Base-by-base conservation (phyloP, 2,797 vertebrate species). In the Spea hammondii region DNA sequence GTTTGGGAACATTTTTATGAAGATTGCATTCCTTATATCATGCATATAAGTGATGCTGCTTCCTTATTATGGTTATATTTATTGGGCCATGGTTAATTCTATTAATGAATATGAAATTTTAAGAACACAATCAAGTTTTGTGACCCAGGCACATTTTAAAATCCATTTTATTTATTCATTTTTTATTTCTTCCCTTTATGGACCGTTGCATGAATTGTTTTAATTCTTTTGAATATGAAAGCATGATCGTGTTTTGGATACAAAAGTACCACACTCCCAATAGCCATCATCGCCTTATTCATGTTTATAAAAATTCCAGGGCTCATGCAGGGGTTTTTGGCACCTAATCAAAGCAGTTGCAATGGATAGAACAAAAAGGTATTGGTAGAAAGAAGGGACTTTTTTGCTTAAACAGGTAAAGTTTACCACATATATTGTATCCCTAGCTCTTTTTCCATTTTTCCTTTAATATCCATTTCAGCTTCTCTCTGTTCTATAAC, bases 1-100 rank as follows among this genome's bases (percentile, higher is more conserved):
- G 80, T 82, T 82, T 82, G 80, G 70, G 62, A 70, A 74, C 75
- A 82, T 82, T 77, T 81, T 82, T 82, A 82, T 82, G 80, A 82
- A 82, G 80, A 82, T 82, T 77, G 70, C 75, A 78, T 55, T 64
- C 80, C 80, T 82, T 73, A 77, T 82, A 82, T 82, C 80, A 82
- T 77, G 65, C 17, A 13, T 65, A 70, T 74, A 82, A 77, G 70
- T 74, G 80, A 77, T 82, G 62, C 75, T 47, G 59, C 73, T 78
- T 67, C 67, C 75, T 64, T 78, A 81, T 74, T 82, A 82, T 70
- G 4, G 49, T 53, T 64, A 68, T 78, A 82, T 77, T 82, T 82
- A 77, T 77, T 60, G 50, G 80, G 32, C 80, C 70, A 64, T 82
- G 80, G 80, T 82, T 82, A 82, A 82, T 82, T 82, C 80, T 77